These are phyloP conservation scores for Rynchops niger DNA, from an alignment of 2,113 vertebrate genomes.

Conservation along the genomic window DNA sequence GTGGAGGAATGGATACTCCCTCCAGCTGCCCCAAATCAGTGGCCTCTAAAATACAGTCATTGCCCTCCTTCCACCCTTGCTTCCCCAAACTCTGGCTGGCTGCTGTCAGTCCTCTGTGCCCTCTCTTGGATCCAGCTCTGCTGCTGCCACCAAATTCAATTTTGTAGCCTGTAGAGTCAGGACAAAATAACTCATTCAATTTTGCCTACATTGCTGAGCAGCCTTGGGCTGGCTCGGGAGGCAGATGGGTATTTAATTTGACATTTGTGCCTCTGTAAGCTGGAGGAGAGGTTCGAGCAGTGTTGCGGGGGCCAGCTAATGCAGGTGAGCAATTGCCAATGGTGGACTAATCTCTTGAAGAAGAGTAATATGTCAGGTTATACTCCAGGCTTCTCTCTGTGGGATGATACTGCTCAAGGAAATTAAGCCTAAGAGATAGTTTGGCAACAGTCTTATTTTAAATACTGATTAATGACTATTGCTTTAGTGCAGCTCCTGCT, in stretches of 20 bases:
- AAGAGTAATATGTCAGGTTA: background rate
- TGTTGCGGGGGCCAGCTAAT: background rate
- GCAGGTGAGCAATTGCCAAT: background rate
- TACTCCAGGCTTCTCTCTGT: conserved; percentile 7
- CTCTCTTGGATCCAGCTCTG: background rate
- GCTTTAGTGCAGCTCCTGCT: conserved; percentile 40
- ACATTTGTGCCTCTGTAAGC: background rate
- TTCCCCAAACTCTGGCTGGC: background rate
- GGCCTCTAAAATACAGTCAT: background rate
- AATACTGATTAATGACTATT: conserved; percentile 55
- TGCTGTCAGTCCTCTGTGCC: background rate
- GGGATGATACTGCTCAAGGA: conserved; percentile 42
- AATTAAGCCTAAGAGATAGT: conserved; percentile 52
- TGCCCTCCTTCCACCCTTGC: background rate
- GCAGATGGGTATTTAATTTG: conserved; percentile 15
- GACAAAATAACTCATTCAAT: background rate
- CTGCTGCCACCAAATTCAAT: background rate
- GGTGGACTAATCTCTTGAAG: background rate
- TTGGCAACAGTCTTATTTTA: conserved; percentile 47
- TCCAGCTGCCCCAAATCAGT: background rate
- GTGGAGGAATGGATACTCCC: background rate
- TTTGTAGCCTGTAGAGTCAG: background rate
- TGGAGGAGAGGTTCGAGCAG: background rate
- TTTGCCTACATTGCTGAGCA: background rate
- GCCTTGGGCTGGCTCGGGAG: background rate